Percentiles rank a stretch among this genome's conserved stretches.
These are phyloP conservation scores for Trichogramma pretiosum DNA, from an alignment of 1,140 invertebrate species.

Conservation along the genomic window DNA sequence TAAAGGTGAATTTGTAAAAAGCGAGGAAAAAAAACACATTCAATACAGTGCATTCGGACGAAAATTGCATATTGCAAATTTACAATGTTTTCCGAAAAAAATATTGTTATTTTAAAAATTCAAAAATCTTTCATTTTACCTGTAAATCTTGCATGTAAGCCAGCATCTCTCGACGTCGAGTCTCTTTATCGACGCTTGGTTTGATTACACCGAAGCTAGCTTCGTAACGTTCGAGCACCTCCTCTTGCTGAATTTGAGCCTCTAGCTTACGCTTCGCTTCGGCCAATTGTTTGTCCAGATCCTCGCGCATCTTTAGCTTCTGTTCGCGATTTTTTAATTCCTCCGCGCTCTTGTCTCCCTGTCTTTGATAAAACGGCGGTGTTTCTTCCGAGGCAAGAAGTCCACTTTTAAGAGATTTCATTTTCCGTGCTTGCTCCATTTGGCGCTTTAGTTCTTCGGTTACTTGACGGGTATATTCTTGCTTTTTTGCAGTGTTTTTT, in stretches of 20 bases:
- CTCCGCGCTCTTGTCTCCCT: not conserved
- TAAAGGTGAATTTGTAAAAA: too few relatives aligned
- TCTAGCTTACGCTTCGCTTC: not conserved
- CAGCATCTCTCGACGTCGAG: not conserved
- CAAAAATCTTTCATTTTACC: constrained; percentile 8
- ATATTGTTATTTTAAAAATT: too few relatives aligned
- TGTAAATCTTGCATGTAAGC: not conserved
- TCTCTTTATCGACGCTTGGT: not conserved
- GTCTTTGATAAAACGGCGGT: not conserved
- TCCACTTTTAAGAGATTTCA: too few relatives aligned
- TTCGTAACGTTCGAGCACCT: not conserved
- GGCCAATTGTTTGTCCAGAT: not conserved
- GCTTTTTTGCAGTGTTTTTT: too few relatives aligned
- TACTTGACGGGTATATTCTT: too few relatives aligned
- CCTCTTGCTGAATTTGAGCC: not conserved
- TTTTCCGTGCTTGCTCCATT: too few relatives aligned
- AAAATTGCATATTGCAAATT: too few relatives aligned
- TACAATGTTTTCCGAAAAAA: too few relatives aligned
- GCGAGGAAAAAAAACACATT: too few relatives aligned
- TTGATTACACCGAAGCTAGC: not conserved
- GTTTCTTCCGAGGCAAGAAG: too few relatives aligned
- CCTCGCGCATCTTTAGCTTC: not conserved
- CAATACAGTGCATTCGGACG: too few relatives aligned
- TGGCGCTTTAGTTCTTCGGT: too few relatives aligned
- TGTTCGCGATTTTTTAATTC: not conserved